Percentiles rank a stretch among this genome's conserved stretches.
Evolutionary conservation across 2,888 invertebrate species (phyloP).

Genomic region (Nasonovia ribisnigri): DNA sequence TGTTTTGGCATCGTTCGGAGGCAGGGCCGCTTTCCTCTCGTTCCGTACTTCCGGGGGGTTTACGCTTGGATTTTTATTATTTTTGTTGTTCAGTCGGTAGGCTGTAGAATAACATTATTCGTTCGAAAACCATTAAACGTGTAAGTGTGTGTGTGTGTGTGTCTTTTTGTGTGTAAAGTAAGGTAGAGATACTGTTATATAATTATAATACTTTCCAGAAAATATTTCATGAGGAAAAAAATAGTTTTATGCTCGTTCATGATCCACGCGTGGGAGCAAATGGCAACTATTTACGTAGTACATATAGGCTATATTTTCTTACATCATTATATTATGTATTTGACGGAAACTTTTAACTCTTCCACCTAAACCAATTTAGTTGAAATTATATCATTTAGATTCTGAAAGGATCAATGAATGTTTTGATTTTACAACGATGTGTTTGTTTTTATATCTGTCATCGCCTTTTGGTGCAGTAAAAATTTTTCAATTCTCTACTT

Average conservation of each 20-base stretch:
- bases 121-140: background rate
- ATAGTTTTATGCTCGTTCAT: background rate
- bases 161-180: background rate
- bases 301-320: background rate
- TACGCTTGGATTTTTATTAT: slow-evolving; percentile 18
- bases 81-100: background rate
- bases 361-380: background rate
- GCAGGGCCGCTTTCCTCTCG: background rate
- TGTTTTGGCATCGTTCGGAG: slow-evolving; percentile 26
- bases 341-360: background rate
- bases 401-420: too few species aligned
- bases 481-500: too few species aligned
- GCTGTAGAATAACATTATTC: background rate
- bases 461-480: too few species aligned
- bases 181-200: background rate
- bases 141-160: background rate
- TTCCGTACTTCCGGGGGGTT: background rate
- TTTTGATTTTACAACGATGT: too few species aligned
- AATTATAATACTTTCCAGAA: background rate
- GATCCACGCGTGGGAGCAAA: background rate
- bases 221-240: background rate
- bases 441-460: too few species aligned
- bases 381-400: background rate
- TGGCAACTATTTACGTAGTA: background rate
- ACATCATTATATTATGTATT: background rate